Conservation (phyloP, 2,113 vertebrate species). For the Cephalopterus ornatus region DNA sequence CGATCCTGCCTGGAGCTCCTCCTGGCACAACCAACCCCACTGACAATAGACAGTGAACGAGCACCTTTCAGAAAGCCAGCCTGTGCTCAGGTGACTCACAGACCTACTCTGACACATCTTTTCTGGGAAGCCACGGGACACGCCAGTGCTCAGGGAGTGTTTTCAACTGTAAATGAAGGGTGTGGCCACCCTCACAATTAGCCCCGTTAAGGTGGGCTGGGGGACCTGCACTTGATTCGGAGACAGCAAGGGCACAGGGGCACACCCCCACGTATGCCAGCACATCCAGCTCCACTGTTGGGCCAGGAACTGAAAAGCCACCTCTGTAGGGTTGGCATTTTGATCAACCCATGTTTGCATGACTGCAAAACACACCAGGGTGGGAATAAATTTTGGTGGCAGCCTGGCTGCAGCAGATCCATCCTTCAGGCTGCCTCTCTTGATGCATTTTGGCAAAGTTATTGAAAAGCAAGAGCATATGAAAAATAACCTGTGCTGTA, state of each 20-base stretch:
- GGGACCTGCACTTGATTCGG: not conserved
- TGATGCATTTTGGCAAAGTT: not conserved
- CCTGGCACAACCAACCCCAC: not conserved
- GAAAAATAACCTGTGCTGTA: not conserved
- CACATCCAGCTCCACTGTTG: not conserved
- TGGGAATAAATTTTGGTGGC: not conserved
- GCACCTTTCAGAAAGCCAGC: not conserved
- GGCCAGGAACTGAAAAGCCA: not conserved
- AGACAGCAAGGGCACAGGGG: not conserved
- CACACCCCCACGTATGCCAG: not conserved
- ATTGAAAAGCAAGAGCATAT: not conserved
- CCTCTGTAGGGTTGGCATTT: not conserved
- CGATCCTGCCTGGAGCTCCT: not conserved
- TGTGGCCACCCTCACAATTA: not conserved
- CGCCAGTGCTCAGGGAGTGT: not conserved
- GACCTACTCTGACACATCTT: constrained; percentile 24
- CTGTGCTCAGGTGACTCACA: not conserved
- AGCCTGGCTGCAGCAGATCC: not conserved
- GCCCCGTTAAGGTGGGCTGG: not conserved
- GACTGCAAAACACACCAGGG: not conserved
- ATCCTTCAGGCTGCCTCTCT: not conserved
- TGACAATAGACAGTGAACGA: not conserved
- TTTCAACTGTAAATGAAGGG: constrained; percentile 1
- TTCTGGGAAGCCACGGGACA: constrained; percentile 11
- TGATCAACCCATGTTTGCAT: not conserved